phyloP scores from a whole-genome alignment of 1,140 invertebrate genomes.

The Trichonephila clavipes region DNA sequence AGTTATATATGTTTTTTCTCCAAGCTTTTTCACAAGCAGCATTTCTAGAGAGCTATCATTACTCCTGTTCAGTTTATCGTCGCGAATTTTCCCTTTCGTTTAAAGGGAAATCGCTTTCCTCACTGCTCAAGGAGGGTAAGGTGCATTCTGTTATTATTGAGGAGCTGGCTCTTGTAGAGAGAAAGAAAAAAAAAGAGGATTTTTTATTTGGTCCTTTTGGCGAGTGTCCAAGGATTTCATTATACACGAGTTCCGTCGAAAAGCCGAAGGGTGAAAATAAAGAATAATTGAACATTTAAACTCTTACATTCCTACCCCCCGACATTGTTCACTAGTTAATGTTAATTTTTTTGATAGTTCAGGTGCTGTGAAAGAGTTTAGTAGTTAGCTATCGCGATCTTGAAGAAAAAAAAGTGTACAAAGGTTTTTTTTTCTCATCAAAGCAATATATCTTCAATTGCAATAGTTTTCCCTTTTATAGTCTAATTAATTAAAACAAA shows the following conservation, averaged over 20 bases:
- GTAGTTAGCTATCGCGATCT: not conserved
- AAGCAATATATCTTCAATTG: too few species aligned
- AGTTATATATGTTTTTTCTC: not conserved
- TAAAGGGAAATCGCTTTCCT: not conserved
- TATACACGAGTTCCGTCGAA: not conserved
- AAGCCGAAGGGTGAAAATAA: not conserved
- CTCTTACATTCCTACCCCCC: conserved; percentile 15
- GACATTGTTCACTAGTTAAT: not conserved
- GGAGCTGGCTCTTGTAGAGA: not conserved
- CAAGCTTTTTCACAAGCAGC: not conserved
- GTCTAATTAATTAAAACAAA: too few species aligned
- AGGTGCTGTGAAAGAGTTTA: not conserved
- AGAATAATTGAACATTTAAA: not conserved
- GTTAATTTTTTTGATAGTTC: not conserved
- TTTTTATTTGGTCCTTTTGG: not conserved
- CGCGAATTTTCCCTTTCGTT: not conserved
- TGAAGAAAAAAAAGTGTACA: not conserved
- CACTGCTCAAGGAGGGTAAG: not conserved
- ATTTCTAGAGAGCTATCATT: not conserved
- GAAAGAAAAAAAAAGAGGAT: not conserved
- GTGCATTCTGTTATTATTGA: not conserved
- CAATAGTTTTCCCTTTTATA: too few species aligned
- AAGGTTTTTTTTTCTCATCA: too few species aligned
- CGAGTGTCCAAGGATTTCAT: not conserved
- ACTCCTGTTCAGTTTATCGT: not conserved